Conservation (phyloP, 2,888 invertebrate species). For the Caenorhabditis macrosperma region DNA sequence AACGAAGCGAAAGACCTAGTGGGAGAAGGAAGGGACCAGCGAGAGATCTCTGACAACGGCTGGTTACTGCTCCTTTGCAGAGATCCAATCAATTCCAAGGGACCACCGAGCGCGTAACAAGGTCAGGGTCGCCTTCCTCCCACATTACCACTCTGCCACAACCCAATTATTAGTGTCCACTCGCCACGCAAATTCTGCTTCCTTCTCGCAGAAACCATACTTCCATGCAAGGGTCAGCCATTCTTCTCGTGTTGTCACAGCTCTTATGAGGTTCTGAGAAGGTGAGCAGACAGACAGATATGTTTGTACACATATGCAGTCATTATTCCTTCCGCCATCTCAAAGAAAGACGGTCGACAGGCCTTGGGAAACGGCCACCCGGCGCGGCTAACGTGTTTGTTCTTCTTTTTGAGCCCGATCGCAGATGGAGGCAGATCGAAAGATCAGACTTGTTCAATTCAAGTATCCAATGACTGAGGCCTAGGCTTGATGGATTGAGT, state of each 20-base stretch:
- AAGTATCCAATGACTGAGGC: constrained; percentile 49
- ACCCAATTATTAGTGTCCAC: constrained; percentile 45
- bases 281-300: background rate
- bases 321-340: background rate
- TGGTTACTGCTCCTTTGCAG: constrained; percentile 11
- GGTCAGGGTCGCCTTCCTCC: constrained; percentile 14
- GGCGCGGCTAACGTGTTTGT: constrained; percentile 16
- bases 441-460: constrained; percentile 56
- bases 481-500: constrained; percentile 28
- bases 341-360: background rate
- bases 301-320: background rate
- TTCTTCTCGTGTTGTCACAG: background rate
- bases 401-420: constrained; percentile 29
- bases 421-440: constrained; percentile 28
- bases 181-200: constrained; percentile 25
- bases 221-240: too few species aligned
- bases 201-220: too few species aligned
- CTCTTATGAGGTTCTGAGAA: background rate
- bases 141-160: constrained; percentile 7
- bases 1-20: background rate
- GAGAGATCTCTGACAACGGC: constrained; percentile 41
- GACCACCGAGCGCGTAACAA: constrained; percentile 49
- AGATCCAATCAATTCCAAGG: background rate
- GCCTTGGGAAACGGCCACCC: constrained; percentile 2
- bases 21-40: background rate